Conservation (phyloP, 2,113 vertebrate species). For the Cephalopholis sonnerati region DNA sequence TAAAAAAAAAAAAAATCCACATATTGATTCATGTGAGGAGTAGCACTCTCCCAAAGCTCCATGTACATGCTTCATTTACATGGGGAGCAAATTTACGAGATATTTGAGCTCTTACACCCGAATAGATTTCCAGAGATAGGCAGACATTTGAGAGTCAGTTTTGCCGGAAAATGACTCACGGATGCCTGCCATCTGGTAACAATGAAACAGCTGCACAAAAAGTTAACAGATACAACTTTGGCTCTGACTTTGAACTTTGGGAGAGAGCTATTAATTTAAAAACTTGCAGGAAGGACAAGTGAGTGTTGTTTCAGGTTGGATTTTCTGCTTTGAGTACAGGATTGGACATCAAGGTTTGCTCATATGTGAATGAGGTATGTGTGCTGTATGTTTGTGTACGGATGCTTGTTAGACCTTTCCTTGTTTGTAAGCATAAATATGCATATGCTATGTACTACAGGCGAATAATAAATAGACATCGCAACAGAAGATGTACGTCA, state of each 20-base stretch:
- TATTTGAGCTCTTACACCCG: not conserved
- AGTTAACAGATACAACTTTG: not conserved
- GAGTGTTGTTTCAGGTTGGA: constrained; percentile 5
- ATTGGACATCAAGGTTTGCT: constrained; percentile 23
- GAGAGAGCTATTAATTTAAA: constrained; percentile 18
- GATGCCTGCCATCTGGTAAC: not conserved
- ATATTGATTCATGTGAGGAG: constrained; percentile 1
- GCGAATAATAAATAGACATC: constrained; percentile 77
- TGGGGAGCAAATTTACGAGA: not conserved
- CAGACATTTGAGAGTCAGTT: not conserved
- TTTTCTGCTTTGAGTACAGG: constrained; percentile 21
- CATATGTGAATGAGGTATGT: constrained; percentile 38
- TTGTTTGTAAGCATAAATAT: constrained; percentile 69
- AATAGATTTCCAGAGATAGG: not conserved
- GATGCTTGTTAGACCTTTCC: constrained; percentile 54
- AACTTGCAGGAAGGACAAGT: not conserved
- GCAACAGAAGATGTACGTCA: constrained; percentile 33
- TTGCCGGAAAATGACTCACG: constrained; percentile 30
- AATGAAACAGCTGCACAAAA: constrained; percentile 31
- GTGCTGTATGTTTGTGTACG: constrained; percentile 56
- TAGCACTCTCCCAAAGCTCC: not conserved
- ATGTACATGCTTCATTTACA: not conserved
- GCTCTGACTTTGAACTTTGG: not conserved
- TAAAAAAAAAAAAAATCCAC: not conserved
- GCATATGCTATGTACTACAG: constrained; percentile 73